phyloP scores from a whole-genome alignment of 2,797 vertebrate genomes.

The Zenarchopterus dispar region DNA sequence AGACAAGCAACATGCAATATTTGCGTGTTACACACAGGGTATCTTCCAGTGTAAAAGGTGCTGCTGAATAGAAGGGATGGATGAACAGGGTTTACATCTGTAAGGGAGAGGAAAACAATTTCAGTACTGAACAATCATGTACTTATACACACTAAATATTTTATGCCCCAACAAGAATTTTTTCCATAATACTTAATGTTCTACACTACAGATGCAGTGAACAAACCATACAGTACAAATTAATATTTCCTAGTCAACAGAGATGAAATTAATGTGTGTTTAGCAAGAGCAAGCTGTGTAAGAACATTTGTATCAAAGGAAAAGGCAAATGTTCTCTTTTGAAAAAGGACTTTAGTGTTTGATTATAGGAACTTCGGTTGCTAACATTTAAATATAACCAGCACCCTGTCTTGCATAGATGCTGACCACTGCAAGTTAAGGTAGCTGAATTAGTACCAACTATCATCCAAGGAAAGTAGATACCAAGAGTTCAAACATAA shows the following conservation, averaged over 20 bases:
- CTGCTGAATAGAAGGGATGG: too few relatives aligned
- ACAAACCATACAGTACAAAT: conserved; percentile 20
- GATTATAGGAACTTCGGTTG: conserved; percentile 43
- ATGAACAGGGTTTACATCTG: background rate
- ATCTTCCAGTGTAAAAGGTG: too few relatives aligned
- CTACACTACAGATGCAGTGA: too few relatives aligned
- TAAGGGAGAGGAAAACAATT: too few relatives aligned
- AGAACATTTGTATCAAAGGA: conserved; percentile 21
- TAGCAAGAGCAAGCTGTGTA: background rate
- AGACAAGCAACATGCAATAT: too few relatives aligned
- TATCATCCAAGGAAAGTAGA: conserved; percentile 51
- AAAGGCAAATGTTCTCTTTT: conserved; percentile 30
- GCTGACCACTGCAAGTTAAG: conserved; percentile 51
- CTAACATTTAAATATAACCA: conserved; percentile 47
- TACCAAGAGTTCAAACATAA: conserved; percentile 58
- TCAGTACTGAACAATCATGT: too few relatives aligned
- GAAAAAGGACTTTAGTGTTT: conserved; percentile 18
- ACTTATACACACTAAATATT: too few relatives aligned
- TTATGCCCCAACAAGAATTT: too few relatives aligned
- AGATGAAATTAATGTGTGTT: too few relatives aligned
- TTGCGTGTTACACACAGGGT: too few relatives aligned
- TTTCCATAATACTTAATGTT: too few relatives aligned
- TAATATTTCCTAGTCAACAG: background rate
- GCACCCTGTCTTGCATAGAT: conserved; percentile 17
- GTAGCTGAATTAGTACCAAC: conserved; percentile 40